Evolutionary conservation across 2,888 invertebrate species (phyloP), one percentile per base, ranked within the genome.

Genomic region (Stenodera caucasica): DNA sequence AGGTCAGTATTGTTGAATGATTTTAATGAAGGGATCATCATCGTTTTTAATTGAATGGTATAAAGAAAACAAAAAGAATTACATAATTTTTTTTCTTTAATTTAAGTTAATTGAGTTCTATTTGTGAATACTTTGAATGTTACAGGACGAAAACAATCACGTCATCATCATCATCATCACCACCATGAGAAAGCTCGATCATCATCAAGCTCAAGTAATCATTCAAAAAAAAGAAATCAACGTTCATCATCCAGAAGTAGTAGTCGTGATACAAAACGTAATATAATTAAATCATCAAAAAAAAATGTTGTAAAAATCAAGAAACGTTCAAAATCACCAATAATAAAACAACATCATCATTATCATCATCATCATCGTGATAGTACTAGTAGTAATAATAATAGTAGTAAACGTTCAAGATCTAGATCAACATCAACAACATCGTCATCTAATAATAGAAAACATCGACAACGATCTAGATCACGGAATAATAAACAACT

Each of bases 1-100:
- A 76, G 78, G 79, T 77, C 77, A 77, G 78, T 78, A 76, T 72
- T 70, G 30, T 56, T 49, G 18, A 53, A 18, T 26, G 2, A 8
- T 45, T 45, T 45, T 18, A 21, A 11, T 18, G 45, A 18, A 15
- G 37, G 14, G 7, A 2, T 4, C 45, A 45, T 7, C 37, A 45
- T 18, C 14, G 15, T 40, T 45, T 37, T 37, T 8, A 11, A 21
- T 12, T 45, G 45, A 21, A 21, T 40, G 18, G 40, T 45, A 45
- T 45, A 21, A 45, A 32, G 2, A 1, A 21, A n/a, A 18, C 2
- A 26, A 4, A 49, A 15, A 26, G 2, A n/a, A 18, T 18, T 9
- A 21, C 14, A 26, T 15, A 50, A 29, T 30, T 26, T 29, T 35
- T 53, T n/a, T n/a, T n/a, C n/a, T n/a, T n/a, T n/a, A n/a, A n/a